These are phyloP conservation scores for Phenganax subtilis DNA, from an alignment of 92 coral and sea anemone genomes.

Conservation along the genomic window DNA sequence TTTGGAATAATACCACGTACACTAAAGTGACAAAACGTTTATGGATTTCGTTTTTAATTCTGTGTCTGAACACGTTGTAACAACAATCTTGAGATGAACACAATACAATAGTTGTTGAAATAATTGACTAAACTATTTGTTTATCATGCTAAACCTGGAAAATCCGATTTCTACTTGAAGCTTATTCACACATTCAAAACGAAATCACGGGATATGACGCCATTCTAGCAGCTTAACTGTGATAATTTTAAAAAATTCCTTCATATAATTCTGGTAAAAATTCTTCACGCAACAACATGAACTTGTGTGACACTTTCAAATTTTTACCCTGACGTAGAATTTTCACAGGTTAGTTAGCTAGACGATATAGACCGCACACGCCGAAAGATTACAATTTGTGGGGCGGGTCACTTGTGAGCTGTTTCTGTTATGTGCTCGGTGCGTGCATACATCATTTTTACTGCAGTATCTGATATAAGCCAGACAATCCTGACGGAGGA, in stretches of 20 bases:
- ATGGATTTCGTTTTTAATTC: not conserved
- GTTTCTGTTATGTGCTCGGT: not conserved
- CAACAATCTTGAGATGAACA: slow-evolving; percentile 6
- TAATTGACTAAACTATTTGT: not conserved
- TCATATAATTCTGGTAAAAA: not conserved
- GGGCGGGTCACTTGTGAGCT: slow-evolving; percentile 1
- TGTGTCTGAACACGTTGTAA: not conserved
- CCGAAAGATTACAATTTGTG: not conserved
- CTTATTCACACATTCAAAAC: not conserved
- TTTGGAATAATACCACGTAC: too few species aligned
- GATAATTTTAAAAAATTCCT: not conserved
- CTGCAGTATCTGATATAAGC: slow-evolving; percentile 9
- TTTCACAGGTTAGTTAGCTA: not conserved
- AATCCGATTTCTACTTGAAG: not conserved
- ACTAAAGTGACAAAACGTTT: too few species aligned
- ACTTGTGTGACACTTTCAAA: not conserved
- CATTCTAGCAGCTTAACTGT: not conserved
- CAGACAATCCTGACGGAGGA: slow-evolving; percentile 10
- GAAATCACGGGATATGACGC: slow-evolving; percentile 3
- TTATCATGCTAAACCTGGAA: not conserved
- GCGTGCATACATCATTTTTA: not conserved
- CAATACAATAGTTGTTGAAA: slow-evolving; percentile 4
- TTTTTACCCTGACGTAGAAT: not conserved
- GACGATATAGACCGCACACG: not conserved
- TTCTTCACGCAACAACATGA: not conserved